These are phyloP conservation scores for Tetragnatha montana DNA, from an alignment of 2,888 invertebrate species.

Conservation along the genomic window DNA sequence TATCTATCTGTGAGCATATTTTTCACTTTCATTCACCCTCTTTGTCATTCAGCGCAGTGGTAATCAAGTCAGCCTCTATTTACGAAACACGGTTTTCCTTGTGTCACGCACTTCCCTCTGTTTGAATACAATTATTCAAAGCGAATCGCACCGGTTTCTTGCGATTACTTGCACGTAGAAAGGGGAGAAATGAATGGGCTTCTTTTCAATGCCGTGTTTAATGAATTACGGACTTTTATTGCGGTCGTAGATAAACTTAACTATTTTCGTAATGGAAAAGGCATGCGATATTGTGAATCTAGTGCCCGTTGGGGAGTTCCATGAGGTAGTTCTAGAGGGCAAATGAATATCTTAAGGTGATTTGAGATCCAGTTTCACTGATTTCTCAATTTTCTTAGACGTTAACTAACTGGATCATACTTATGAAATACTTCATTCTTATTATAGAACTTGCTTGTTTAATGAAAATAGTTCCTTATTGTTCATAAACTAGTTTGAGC, in stretches of 20 bases:
- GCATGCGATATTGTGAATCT: background rate
- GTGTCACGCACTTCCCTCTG: constrained; percentile 13
- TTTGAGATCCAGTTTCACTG: no score
- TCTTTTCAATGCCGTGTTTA: background rate
- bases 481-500: no score
- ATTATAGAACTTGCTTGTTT: no score
- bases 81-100: constrained; percentile 30
- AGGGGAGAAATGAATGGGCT: background rate
- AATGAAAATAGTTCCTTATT: no score
- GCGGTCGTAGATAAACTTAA: background rate
- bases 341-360: no score
- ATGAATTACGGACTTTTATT: background rate
- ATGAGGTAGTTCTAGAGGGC: no score
- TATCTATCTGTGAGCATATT: background rate
- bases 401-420: no score
- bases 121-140: background rate
- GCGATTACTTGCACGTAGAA: background rate
- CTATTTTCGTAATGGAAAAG: background rate
- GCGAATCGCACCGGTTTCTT: background rate
- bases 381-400: no score
- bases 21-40: background rate
- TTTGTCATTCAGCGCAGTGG: background rate
- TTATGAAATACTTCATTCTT: no score
- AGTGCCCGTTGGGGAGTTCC: background rate
- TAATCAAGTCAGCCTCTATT: constrained; percentile 21